Evolutionary conservation across 2,113 vertebrate genomes (phyloP).

Genomic region (Guaruba guarouba): DNA sequence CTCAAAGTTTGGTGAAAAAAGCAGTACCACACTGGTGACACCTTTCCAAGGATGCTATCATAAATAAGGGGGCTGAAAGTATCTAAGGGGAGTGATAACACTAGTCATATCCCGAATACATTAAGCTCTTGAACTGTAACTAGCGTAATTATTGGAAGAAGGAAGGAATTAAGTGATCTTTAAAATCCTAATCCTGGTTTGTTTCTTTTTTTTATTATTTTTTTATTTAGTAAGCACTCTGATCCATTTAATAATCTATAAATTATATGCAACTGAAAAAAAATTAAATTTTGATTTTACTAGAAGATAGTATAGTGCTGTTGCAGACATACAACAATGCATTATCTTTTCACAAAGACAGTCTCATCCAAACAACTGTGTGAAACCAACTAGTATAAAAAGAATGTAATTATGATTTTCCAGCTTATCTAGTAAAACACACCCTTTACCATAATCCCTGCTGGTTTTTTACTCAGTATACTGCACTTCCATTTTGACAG

Average conservation of each 20-base stretch:
- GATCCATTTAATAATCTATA: not conserved
- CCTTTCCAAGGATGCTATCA: not conserved
- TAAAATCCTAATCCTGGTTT: not conserved
- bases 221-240: not conserved
- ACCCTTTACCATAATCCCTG: not conserved
- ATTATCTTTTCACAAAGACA: not conserved
- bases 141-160: not conserved
- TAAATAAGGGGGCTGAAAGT: not conserved
- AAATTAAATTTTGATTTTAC: not conserved
- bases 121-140: not conserved
- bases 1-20: not conserved
- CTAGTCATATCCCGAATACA: not conserved
- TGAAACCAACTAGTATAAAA: not conserved
- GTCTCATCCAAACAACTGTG: not conserved
- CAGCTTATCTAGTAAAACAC: not conserved
- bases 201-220: not conserved
- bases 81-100: not conserved
- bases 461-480: not conserved
- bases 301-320: not conserved
- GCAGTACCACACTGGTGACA: not conserved
- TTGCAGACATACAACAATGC: not conserved
- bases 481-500: slow-evolving; percentile 25
- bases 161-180: not conserved
- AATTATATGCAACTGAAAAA: not conserved
- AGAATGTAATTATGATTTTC: slow-evolving; percentile 7